A percentile compares a stretch with the other conserved stretches of the same genome.
Evolutionary conservation across 2,797 vertebrate genomes (phyloP).

Genomic region (Catamblyrhynchus diadema): DNA sequence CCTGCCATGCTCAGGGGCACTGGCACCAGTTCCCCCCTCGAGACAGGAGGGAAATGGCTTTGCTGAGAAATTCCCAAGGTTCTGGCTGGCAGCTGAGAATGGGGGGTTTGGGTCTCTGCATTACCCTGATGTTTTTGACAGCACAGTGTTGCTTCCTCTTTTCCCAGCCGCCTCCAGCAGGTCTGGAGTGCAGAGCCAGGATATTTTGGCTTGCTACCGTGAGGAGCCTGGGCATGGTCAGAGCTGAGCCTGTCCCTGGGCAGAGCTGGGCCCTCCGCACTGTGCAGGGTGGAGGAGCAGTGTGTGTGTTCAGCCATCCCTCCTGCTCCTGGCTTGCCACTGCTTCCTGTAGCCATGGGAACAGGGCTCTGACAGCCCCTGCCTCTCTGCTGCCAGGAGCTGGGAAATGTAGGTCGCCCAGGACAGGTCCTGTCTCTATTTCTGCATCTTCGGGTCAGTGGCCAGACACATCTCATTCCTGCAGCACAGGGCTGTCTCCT

Average conservation of each 20-base stretch:
- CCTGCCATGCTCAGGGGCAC: rapidly evolving
- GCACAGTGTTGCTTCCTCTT: not conserved
- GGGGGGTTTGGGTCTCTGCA: not conserved
- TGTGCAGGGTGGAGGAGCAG: not conserved
- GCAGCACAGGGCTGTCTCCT: not conserved
- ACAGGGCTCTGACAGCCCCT: not conserved
- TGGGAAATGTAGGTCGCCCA: not conserved
- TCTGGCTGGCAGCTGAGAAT: not conserved
- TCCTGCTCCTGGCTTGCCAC: not conserved
- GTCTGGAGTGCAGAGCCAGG: not conserved
- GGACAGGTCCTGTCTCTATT: not conserved
- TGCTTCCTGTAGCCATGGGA: not conserved
- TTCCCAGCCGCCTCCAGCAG: not conserved
- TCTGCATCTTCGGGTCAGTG: rapidly evolving
- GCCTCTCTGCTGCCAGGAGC: rapidly evolving
- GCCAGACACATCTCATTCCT: not conserved
- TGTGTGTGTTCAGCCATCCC: rapidly evolving
- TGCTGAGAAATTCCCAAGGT: not conserved
- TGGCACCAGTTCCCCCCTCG: rapidly evolving
- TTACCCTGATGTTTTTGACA: not conserved
- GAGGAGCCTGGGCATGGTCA: rapidly evolving
- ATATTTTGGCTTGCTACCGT: rapidly evolving
- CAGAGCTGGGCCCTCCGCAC: not conserved
- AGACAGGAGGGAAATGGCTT: not conserved
- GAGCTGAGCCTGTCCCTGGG: not conserved